A percentile compares a stretch with the other conserved stretches of the same genome.
These are phyloP conservation scores for Psephotus haematonotus DNA, from an alignment of 2,113 vertebrate genomes.

Conservation along the genomic window DNA sequence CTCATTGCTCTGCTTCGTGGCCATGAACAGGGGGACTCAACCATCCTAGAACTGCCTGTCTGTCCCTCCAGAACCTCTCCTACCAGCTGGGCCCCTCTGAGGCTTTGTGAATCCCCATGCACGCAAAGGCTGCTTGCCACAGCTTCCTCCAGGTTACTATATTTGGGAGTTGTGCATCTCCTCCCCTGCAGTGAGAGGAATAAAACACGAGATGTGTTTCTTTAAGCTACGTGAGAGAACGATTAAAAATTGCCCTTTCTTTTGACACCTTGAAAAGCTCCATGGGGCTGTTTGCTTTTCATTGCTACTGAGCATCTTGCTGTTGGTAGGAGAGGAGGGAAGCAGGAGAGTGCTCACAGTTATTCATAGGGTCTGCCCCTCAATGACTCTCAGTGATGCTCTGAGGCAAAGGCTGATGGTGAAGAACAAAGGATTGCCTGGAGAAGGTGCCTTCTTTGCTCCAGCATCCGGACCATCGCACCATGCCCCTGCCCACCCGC, in stretches of 20 bases:
- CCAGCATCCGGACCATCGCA: fast-evolving
- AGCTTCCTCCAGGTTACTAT: neutral
- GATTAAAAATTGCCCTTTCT: neutral
- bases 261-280: neutral
- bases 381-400: neutral
- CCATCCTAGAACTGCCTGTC: neutral
- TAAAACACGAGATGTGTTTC: neutral
- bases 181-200: neutral
- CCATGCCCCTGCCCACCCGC: neutral
- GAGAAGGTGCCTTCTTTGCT: neutral
- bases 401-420: neutral
- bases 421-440: neutral
- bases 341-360: neutral
- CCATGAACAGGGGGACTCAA: neutral
- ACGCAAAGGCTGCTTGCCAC: neutral
- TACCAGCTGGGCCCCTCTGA: neutral
- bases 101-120: neutral
- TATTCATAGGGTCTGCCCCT: neutral
- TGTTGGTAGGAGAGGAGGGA: neutral
- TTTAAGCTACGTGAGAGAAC: neutral
- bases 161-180: neutral
- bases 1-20: fast-evolving
- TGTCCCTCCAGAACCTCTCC: neutral
- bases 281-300: neutral
- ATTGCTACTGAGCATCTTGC: fast-evolving